A percentile compares a stretch with the other conserved stretches of the same genome.
phyloP scores from a whole-genome alignment of 30 jellyfish, hydroid and myxozoan genomes.

The Haliclystus octoradiatus region DNA sequence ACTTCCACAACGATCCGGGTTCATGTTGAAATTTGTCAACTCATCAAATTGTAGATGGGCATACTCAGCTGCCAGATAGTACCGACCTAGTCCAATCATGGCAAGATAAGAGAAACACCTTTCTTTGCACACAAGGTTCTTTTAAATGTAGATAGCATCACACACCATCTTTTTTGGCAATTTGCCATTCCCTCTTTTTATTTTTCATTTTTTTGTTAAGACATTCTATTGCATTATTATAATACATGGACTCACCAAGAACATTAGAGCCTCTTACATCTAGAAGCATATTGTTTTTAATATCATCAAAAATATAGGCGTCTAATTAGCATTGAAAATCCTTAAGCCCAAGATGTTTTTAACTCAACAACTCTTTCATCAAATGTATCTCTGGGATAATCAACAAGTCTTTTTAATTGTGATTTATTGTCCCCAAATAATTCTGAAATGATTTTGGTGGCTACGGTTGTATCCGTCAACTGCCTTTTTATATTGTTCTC shows the following conservation, averaged over 20 bases:
- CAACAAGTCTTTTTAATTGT: background rate
- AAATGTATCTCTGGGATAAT: background rate
- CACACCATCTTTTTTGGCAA: background rate
- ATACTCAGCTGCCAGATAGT: background rate
- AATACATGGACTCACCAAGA: background rate
- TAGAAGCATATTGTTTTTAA: background rate
- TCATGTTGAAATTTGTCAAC: no score
- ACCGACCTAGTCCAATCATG: slow-evolving; percentile 2
- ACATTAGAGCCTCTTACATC: background rate
- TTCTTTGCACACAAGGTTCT: background rate
- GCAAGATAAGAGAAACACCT: background rate
- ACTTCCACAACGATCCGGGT: no score
- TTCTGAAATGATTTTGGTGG: background rate
- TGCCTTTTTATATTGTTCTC: background rate
- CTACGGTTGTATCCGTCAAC: background rate
- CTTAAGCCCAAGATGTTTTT: background rate
- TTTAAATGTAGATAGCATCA: background rate
- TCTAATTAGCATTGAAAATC: background rate
- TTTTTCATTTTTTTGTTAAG: background rate
- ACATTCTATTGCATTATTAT: slow-evolving; percentile 4
- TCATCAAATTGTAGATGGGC: background rate
- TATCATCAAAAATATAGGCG: background rate
- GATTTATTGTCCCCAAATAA: background rate
- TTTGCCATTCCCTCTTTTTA: background rate
- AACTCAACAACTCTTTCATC: background rate